Base-by-base conservation (phyloP, 1,140 invertebrate genomes). In the Brachionus sp. region DNA sequence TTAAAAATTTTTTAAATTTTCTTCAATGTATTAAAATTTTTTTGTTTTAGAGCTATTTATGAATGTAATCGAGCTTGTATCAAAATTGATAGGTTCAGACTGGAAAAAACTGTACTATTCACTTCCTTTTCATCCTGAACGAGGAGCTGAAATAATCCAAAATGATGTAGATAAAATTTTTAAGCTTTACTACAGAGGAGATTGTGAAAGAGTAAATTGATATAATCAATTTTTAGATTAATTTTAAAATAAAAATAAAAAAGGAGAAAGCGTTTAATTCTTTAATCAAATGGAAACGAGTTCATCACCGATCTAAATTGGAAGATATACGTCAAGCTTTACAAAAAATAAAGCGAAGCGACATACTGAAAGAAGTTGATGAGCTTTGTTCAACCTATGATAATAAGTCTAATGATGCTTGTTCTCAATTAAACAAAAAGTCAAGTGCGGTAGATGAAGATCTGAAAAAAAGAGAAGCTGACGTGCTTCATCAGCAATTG, bases 131-230 rank as follows among this genome's bases (percentile, higher is more conserved):
- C 84, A 86, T 42, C 88, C 88, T 0, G 78, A 85, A 1, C 82
- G 88, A 0, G 88, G 88, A 0, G 83, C 85, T 7, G 86, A 87
- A 77, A 87, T 85, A 9, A 68, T 87, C 5, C 39, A 84, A 1
- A 75, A 84, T 23, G 88, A 88, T 82, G 86, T 88, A 5, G 86
- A 86, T 39, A 85, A 86, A n/a, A 87, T 88, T 66, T 83, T 70
- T n/a, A 84, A 85, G 37, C 84, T 84, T 9, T 68, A 42, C 16
- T 33, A 68, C 33, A 42, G 68, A 19, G 64, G 25, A 33, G 13
- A 83, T 25, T 83, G 3, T 19, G 25, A 70, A 46, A 25, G 16
- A 73, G 23, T 35, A 53, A 6, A 66, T 29, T 2, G 3, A 23
- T 44, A 23, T 12, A 5, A 16, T 10, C 33, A 23, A 19, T 0